Base-by-base conservation (phyloP, 2,113 vertebrate genomes). In the Arenaria interpres region DNA sequence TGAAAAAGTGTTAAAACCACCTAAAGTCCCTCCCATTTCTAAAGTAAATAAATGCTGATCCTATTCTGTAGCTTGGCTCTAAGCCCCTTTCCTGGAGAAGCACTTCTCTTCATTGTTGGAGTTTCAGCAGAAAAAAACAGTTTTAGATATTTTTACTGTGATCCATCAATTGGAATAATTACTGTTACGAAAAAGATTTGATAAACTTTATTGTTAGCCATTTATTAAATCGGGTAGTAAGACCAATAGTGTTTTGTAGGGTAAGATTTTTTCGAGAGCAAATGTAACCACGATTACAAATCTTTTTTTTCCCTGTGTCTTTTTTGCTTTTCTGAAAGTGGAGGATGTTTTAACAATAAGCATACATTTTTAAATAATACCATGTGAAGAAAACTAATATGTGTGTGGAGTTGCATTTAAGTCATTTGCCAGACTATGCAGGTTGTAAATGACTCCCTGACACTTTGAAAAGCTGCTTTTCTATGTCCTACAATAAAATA, bases 371-470 rank as follows among this genome's bases (percentile, higher is more conserved):
- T 17, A 66, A 92, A 50, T 90, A 74, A 62, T 59, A 35, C 35
- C 19, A 15, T 1, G 1, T 48, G 64, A 91, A 57, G 50, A 88
- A 51, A 23, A 24, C n/a, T 33, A 17, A 37, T 74, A 28, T 8
- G 8, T 87, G 23, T 16, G 7, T 73, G n/a, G 41, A 73, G 45
- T 63, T 86, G n/a, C 19, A 45, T 18, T 86, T 93, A 67, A 87
- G 39, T 91, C 0, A 43, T 75, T 88, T 71, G 35, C 82, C 75
- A 75, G 43, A 33, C 64, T 59, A 22, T 51, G 20, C 66, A 73
- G 59, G 53, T 75, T 93, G n/a, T 95, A 94, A 97, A 93, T 89
- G 23, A 85, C 39, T 90, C 64, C 68, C 43, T 90, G 88, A 72
- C 73, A 64, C 27, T 84, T 81, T 41, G 51, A 90, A 78, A 96